A percentile compares a stretch with the other conserved stretches of the same genome.
phyloP scores from a whole-genome alignment of 1,140 invertebrate genomes.

The Conus ventricosus region DNA sequence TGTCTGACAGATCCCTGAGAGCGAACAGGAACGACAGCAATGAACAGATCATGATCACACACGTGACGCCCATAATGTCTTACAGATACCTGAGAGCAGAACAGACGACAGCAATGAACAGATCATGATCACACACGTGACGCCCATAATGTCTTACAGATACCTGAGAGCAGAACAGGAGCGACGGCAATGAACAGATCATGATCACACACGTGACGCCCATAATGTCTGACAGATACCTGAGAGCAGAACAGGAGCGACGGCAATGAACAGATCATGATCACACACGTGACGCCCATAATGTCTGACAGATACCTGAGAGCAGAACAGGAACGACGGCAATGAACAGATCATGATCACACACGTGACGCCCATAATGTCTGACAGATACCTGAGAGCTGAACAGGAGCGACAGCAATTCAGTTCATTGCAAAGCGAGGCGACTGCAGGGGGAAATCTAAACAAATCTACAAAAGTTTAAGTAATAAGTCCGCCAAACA shows the following conservation, averaged over 20 bases:
- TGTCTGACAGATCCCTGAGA: slow-evolving; percentile 51
- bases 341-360: too few relatives aligned
- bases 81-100: slow-evolving; percentile 46
- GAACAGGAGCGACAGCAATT: not conserved
- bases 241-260: slow-evolving; percentile 7
- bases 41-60: too few relatives aligned
- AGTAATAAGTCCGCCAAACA: too few relatives aligned
- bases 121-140: too few relatives aligned
- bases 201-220: slow-evolving; percentile 80
- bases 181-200: too few relatives aligned
- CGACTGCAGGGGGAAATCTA: too few relatives aligned
- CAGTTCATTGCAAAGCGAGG: not conserved
- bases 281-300: slow-evolving; percentile 78
- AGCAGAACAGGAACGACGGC: not conserved
- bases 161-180: slow-evolving; percentile 37
- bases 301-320: slow-evolving; percentile 52
- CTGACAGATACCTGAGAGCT: slow-evolving; percentile 48
- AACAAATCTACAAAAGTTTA: too few relatives aligned
- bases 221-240: slow-evolving; percentile 52
- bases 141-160: slow-evolving; percentile 50
- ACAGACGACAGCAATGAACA: too few relatives aligned
- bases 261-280: too few relatives aligned
- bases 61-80: slow-evolving; percentile 71
- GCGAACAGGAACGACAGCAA: not conserved
- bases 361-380: slow-evolving; percentile 76